Evolutionary conservation across 2,113 vertebrate genomes (phyloP).

Genomic region (Orthonyx spaldingii): DNA sequence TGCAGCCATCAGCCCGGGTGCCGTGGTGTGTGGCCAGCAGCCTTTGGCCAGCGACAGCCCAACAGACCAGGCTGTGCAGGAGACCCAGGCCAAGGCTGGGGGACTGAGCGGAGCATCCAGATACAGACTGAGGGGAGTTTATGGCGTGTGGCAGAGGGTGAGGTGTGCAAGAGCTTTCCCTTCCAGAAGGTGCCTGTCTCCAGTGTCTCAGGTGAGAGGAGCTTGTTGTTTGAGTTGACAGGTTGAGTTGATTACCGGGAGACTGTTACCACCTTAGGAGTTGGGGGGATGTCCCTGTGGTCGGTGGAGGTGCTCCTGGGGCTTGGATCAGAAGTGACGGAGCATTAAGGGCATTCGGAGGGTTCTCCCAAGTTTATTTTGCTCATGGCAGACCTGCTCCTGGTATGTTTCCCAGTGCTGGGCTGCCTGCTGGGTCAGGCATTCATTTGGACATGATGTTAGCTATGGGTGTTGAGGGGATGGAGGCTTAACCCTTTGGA

Average conservation of each 20-base stretch:
- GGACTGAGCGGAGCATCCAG: accelerated
- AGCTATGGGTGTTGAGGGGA: background rate
- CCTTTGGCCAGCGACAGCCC: background rate
- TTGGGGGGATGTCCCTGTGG: accelerated
- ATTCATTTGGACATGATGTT: accelerated
- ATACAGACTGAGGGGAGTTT: background rate
- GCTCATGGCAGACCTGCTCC: background rate
- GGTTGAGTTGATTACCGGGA: background rate
- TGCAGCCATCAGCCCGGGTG: background rate
- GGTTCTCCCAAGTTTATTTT: background rate
- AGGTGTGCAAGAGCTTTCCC: background rate
- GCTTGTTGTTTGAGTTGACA: background rate
- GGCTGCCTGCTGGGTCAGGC: background rate
- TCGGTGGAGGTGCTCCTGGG: background rate
- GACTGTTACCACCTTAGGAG: accelerated
- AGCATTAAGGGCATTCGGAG: background rate
- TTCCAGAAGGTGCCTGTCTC: background rate
- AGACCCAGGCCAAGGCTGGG: background rate
- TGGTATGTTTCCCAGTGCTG: background rate
- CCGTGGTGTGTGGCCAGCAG: background rate
- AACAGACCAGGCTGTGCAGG: background rate
- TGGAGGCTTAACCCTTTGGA: accelerated
- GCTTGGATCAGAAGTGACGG: background rate
- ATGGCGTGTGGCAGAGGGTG: conserved; percentile 16
- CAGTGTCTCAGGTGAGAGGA: conserved; percentile 32